Evolutionary conservation across 2,888 invertebrate species (phyloP).

Genomic region (Athalia rosae): DNA sequence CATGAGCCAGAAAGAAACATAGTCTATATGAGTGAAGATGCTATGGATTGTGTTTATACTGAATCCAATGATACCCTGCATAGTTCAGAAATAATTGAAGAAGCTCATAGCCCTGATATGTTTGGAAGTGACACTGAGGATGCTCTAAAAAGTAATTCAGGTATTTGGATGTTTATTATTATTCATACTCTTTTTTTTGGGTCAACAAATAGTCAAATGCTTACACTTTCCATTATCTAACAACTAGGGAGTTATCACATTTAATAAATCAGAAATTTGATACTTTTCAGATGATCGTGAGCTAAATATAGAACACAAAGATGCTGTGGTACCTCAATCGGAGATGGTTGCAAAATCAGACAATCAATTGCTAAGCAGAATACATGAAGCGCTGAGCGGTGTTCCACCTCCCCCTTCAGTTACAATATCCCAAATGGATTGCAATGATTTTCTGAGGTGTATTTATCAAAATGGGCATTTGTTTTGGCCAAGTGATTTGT

Average conservation of each 20-base stretch:
- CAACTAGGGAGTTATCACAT: not conserved
- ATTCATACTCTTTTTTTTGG: not conserved
- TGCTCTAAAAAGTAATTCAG: conserved; percentile 50
- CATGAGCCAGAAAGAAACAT: conserved; percentile 48
- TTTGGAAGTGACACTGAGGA: conserved; percentile 68
- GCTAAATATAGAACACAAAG: conserved; percentile 20
- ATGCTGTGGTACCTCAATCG: conserved; percentile 48
- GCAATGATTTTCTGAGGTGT: conserved; percentile 79
- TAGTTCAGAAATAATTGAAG: conserved; percentile 34
- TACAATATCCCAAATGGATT: conserved; percentile 81
- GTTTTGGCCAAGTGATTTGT: conserved; percentile 71
- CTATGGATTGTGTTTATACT: conserved; percentile 56
- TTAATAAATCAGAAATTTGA: not conserved
- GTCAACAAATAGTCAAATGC: not conserved
- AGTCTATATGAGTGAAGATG: conserved; percentile 57
- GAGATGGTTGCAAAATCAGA: conserved; percentile 69
- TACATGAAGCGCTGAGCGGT: conserved; percentile 80
- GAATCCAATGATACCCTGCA: conserved; percentile 49
- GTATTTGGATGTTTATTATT: not conserved
- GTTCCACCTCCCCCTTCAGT: conserved; percentile 85
- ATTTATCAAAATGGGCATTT: conserved; percentile 76
- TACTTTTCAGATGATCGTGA: conserved; percentile 21
- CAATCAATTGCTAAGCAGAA: conserved; percentile 69
- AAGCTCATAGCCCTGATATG: conserved; percentile 67
- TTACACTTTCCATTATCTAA: not conserved